Evolutionary conservation across 1,140 invertebrate genomes (phyloP).

Genomic region (Drosophila pruinosa): DNA sequence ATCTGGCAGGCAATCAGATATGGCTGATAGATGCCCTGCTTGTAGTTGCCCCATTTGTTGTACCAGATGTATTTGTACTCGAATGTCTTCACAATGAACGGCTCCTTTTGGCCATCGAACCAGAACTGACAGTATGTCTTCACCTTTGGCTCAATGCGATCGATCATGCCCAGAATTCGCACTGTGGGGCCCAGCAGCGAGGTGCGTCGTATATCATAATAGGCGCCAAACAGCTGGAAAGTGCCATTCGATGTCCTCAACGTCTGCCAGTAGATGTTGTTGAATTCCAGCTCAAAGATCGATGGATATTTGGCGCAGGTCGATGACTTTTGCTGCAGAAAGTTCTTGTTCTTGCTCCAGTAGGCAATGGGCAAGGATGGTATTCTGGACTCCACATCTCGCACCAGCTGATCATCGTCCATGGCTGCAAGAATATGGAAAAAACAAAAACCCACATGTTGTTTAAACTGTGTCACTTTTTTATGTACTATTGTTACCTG

Average conservation of each 20-base stretch:
- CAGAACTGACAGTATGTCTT: constrained; percentile 94
- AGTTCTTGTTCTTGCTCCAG: constrained; percentile 91
- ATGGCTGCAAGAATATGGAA: constrained; percentile 50
- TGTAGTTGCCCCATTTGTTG: constrained; percentile 96
- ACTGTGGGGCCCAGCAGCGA: constrained; percentile 91
- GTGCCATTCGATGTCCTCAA: constrained; percentile 91
- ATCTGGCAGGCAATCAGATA: constrained; percentile 95
- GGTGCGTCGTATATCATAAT: constrained; percentile 91
- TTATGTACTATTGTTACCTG: constrained; percentile 53
- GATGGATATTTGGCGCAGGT: constrained; percentile 92
- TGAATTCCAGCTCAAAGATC: constrained; percentile 94
- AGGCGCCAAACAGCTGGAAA: constrained; percentile 94
- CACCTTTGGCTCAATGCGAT: constrained; percentile 92
- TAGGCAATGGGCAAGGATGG: constrained; percentile 92
- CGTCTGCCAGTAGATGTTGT: constrained; percentile 96
- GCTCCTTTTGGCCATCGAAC: constrained; percentile 92
- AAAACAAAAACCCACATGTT: too few relatives aligned
- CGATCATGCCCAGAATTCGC: constrained; percentile 94
- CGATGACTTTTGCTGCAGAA: constrained; percentile 87
- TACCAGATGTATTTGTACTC: constrained; percentile 98
- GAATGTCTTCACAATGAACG: constrained; percentile 90
- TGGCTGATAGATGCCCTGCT: constrained; percentile 95
- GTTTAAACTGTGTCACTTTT: too few relatives aligned
- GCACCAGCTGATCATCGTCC: constrained; percentile 89
- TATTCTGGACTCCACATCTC: constrained; percentile 89